These are phyloP conservation scores for Nasonia oneida DNA, from an alignment of 2,888 invertebrate genomes.

Conservation along the genomic window DNA sequence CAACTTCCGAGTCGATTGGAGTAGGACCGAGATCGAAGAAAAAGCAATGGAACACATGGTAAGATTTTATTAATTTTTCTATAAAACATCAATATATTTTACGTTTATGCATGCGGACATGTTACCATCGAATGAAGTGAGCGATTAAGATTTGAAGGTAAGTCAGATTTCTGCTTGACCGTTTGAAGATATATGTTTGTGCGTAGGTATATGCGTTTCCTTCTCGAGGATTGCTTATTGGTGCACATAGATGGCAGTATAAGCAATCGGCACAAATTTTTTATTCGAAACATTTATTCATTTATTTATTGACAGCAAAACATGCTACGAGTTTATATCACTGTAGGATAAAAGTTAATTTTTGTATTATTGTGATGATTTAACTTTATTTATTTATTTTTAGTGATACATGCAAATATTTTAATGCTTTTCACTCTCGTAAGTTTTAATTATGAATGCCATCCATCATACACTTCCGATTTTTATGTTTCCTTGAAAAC, in stretches of 20 bases:
- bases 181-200: constrained; percentile 28
- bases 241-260: not conserved
- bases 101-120: not conserved
- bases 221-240: not conserved
- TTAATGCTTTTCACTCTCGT: not conserved
- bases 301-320: not conserved
- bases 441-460: not conserved
- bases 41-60: constrained; percentile 93
- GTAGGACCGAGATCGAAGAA: constrained; percentile 87
- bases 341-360: not conserved
- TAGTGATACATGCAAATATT: not conserved
- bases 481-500: constrained; percentile 11
- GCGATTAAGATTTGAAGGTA: constrained; percentile 36
- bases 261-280: not conserved
- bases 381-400: not conserved
- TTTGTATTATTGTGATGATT: not conserved
- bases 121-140: not conserved
- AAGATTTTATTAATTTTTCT: constrained; percentile 75
- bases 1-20: constrained; percentile 86
- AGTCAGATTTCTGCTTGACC: constrained; percentile 52
- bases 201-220: not conserved
- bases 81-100: not conserved
- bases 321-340: not conserved
- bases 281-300: not conserved
- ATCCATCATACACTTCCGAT: not conserved